Evolutionary conservation across 1,140 invertebrate genomes (phyloP), one percentile per base, ranked within the genome.

Genomic region (Parasteatoda tepidariorum): DNA sequence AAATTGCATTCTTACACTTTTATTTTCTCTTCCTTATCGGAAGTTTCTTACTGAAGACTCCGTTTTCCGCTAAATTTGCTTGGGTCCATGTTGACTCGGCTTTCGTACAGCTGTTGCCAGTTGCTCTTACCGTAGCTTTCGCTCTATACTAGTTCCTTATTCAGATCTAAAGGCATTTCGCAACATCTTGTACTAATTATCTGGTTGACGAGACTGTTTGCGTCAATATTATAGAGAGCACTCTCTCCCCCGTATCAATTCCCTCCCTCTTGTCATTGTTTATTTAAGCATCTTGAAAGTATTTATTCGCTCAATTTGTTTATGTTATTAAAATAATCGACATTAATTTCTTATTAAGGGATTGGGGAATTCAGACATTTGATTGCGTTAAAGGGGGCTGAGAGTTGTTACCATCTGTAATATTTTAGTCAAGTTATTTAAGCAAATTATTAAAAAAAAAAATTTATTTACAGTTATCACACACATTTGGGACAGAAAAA

Each of bases 151-250:
- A n/a, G n/a, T n/a, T n/a, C n/a, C 11, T 22, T 22, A n/a, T 11
- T n/a, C 15, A 9, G 7, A 26, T 22, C 22, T 7, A 26, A 30
- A 28, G 18, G 62, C 33, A 31, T 31, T 30, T 30, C 28, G 62
- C 62, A 33, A 64, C 62, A 64, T 64, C 62, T 64, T 64, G 62
- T 33, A 31, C 62, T 64, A 64, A 64, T 64, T 64, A 64, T 64
- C 62, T 64, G 62, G 62, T 64, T 64, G 62, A 64, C 62, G 28
- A 31, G 28, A 64, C 62, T 64, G 30, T 64, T 64, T 31, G 26
- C 26, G 62, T 64, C 62, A 64, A 26, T 28, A 13, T 6, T 24
- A 7, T 7, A 31, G 62, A 24, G 3, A 26, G n/a, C 22, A 24
- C 22, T 7, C n/a, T n/a, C 22, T 5, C 28, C 28, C 18, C 41